Conservation (phyloP, 2,888 invertebrate species). For the Electrophaes corylata region DNA sequence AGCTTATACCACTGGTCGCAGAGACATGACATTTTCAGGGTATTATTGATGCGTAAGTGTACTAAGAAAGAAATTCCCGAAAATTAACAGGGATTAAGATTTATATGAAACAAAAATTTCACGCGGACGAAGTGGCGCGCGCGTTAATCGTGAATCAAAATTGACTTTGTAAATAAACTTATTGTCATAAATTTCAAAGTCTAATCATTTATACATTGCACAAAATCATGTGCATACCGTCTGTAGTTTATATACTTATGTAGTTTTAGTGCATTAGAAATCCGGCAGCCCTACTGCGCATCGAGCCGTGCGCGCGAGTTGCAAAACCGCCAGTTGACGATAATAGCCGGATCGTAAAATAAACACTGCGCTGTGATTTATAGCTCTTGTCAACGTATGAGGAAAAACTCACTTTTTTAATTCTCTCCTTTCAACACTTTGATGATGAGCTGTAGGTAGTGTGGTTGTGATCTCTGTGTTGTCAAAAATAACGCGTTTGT, state of each 20-base stretch:
- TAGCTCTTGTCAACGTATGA: conserved; percentile 70
- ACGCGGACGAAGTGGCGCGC: too few relatives aligned
- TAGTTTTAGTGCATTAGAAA: background rate
- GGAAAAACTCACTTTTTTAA: conserved; percentile 73
- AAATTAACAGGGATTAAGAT: too few relatives aligned
- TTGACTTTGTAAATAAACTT: too few relatives aligned
- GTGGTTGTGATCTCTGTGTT: conserved; percentile 33
- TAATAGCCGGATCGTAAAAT: conserved; percentile 80
- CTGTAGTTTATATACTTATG: background rate
- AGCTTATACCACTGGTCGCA: too few relatives aligned
- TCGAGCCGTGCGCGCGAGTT: conserved; percentile 61
- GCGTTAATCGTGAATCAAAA: too few relatives aligned
- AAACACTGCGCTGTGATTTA: conserved; percentile 77
- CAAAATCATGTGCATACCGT: too few relatives aligned
- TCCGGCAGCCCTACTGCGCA: conserved; percentile 48
- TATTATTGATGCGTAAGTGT: too few relatives aligned
- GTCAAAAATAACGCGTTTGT: conserved; percentile 5
- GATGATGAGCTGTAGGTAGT: conserved; percentile 70
- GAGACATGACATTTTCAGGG: too few relatives aligned
- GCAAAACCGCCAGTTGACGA: conserved; percentile 79
- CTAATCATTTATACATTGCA: too few relatives aligned
- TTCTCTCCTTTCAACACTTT: conserved; percentile 68
- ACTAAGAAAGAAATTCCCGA: too few relatives aligned
- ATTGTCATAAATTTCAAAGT: too few relatives aligned
- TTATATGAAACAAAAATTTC: too few relatives aligned